These are phyloP conservation scores for Vombatus ursinus DNA, from an alignment of 2,113 vertebrate species.

Conservation along the genomic window DNA sequence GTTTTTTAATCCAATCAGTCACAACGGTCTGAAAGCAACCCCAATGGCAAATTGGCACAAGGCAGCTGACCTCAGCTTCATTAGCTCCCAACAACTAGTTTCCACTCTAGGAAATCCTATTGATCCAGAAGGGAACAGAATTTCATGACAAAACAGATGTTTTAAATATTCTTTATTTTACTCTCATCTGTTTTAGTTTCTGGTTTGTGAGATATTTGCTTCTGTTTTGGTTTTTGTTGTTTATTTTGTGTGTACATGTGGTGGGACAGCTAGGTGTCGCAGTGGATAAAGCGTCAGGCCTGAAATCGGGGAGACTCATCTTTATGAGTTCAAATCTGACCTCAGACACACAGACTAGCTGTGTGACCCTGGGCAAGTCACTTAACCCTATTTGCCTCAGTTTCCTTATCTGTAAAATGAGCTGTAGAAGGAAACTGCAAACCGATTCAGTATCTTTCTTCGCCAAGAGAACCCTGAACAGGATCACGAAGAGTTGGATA, in stretches of 20 bases:
- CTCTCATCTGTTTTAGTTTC: conserved; percentile 69
- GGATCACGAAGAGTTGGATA: neutral
- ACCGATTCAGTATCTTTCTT: neutral
- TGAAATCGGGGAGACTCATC: too few relatives aligned
- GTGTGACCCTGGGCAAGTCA: neutral
- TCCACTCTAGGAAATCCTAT: conserved; percentile 49
- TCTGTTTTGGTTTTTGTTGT: neutral
- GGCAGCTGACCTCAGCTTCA: conserved; percentile 44
- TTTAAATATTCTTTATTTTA: conserved; percentile 52
- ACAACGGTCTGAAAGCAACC: rapidly evolving
- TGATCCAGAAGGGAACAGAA: neutral
- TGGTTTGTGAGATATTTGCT: conserved; percentile 12
- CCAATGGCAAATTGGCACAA: neutral
- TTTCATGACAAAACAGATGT: conserved; percentile 76
- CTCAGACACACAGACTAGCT: neutral
- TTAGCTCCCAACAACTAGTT: conserved; percentile 34
- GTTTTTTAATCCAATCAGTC: neutral
- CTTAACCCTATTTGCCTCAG: neutral
- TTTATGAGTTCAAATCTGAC: too few relatives aligned
- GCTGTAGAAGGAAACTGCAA: neutral
- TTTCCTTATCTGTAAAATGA: neutral
- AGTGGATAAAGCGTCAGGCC: too few relatives aligned
- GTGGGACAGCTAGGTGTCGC: neutral
- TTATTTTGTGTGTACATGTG: neutral
- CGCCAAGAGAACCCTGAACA: neutral